Base-by-base conservation (phyloP, 2,113 vertebrate species). In the Plecotus auritus region DNA sequence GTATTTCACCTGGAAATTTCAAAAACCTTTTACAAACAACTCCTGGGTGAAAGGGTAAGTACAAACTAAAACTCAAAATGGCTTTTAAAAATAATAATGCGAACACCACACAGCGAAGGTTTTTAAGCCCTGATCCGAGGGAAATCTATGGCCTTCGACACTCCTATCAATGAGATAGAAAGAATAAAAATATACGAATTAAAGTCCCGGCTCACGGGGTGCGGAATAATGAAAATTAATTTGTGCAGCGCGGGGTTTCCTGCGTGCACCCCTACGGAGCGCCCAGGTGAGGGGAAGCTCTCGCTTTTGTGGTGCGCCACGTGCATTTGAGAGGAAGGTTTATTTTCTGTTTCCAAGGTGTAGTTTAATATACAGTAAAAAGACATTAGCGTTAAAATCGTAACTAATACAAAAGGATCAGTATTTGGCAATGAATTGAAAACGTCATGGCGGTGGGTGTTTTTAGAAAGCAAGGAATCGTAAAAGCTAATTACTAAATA, bases 391-490 rank as follows among this genome's bases (percentile, higher is more conserved):
- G 77, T 76, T 12, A 61, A 85, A 89, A 86, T 69, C 54, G 6
- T 54, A 85, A 72, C 4, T 26, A 72, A 72, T 49, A 1, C 9
- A 85, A 35, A 23, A 77, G 70, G 30, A 80, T 14, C 18, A 51
- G 20, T 11, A 61, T 26, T 47, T 93, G 4, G 72, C 40, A 78
- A 2, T 28, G 23, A 87, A 94, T 66, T 77, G 8, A 74, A 91
- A 90, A 32, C 66, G 5, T 45, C 42, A 70, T 22, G 11, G 22
- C 37, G 22, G 32, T 23, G 13, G 26, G 35, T 5, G n/a, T 77
- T 88, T 77, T 78, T 93, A 26, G 80, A 97, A 97, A 90, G 26
- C 61, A 69, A 18, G 11, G 17, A 64, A 76, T 42, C 20, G 59
- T 70, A 56, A 84, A 81, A 82, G 37, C 1, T 45, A 92, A 82